Percentiles rank a stretch among this genome's conserved stretches.
Conservation (phyloP, 2,797 vertebrate genomes). For the Melanotaenia pygmaea region DNA sequence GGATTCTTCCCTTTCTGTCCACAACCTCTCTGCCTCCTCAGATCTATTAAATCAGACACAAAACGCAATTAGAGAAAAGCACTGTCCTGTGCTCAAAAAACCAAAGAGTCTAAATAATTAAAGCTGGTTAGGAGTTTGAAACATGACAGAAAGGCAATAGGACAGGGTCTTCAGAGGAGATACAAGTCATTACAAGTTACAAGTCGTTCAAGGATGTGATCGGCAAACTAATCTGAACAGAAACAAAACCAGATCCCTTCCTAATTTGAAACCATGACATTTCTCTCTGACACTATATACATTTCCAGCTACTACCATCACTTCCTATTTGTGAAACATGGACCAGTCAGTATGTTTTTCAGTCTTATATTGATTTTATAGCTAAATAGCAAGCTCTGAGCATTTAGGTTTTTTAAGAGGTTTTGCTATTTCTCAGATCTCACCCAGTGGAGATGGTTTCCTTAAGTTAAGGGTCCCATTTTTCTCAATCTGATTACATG, state of each 20-base stretch:
- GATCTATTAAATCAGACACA: slow-evolving; percentile 62
- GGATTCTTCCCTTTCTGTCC: neutral
- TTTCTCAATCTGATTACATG: neutral
- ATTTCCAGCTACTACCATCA: no score
- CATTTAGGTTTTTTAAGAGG: neutral
- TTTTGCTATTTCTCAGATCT: neutral
- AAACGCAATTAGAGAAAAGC: slow-evolving; percentile 68
- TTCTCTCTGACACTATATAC: no score
- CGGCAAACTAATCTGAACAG: no score
- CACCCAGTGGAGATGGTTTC: neutral
- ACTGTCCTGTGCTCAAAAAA: slow-evolving; percentile 45
- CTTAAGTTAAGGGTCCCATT: no score
- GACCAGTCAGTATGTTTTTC: no score
- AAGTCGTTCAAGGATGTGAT: slow-evolving; percentile 13
- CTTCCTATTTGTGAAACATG: no score
- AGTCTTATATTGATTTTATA: no score
- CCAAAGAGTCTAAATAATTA: slow-evolving; percentile 26
- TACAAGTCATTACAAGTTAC: neutral
- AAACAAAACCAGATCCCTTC: neutral
- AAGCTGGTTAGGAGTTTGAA: slow-evolving; percentile 34
- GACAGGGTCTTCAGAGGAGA: slow-evolving; percentile 18
- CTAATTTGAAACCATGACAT: neutral
- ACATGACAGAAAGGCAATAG: slow-evolving; percentile 31
- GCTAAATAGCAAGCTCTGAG: neutral
- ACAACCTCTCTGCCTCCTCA: neutral